These are phyloP conservation scores for Seriola quinqueradiata DNA, from an alignment of 2,113 vertebrate species.

Conservation along the genomic window DNA sequence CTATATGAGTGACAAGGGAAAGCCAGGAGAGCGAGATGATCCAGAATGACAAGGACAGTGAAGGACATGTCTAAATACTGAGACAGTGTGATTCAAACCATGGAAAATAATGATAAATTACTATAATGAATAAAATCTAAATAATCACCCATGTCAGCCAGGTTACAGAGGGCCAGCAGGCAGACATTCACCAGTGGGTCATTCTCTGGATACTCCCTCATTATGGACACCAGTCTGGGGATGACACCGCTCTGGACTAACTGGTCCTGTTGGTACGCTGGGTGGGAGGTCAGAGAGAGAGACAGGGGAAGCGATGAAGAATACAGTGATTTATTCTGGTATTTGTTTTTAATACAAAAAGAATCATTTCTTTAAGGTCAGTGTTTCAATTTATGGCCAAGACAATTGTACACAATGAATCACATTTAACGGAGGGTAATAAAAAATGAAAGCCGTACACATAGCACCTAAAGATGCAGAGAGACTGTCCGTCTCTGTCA, in stretches of 20 bases:
- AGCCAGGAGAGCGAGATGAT: background rate
- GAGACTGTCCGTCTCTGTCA: background rate
- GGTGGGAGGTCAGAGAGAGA: constrained; percentile 9
- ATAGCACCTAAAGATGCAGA: no score
- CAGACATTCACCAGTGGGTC: constrained; percentile 90
- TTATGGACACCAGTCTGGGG: constrained; percentile 86
- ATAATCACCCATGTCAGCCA: constrained; percentile 89
- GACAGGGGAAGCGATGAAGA: background rate
- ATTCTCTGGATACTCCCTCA: constrained; percentile 87
- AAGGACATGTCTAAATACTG: background rate
- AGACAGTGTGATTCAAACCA: background rate
- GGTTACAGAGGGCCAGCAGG: constrained; percentile 89
- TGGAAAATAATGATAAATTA: background rate
- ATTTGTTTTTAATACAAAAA: background rate
- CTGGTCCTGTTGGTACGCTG: constrained; percentile 89
- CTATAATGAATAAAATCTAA: background rate
- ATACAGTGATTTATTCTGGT: background rate
- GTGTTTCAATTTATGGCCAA: background rate
- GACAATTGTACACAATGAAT: background rate
- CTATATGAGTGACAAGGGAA: background rate
- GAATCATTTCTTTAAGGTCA: background rate
- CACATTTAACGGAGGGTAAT: background rate
- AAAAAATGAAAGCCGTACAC: background rate
- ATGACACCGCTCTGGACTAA: constrained; percentile 88
- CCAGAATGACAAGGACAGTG: background rate